phyloP scores from a whole-genome alignment of 2,888 invertebrate species.

The Leptinotarsa tumamoca region DNA sequence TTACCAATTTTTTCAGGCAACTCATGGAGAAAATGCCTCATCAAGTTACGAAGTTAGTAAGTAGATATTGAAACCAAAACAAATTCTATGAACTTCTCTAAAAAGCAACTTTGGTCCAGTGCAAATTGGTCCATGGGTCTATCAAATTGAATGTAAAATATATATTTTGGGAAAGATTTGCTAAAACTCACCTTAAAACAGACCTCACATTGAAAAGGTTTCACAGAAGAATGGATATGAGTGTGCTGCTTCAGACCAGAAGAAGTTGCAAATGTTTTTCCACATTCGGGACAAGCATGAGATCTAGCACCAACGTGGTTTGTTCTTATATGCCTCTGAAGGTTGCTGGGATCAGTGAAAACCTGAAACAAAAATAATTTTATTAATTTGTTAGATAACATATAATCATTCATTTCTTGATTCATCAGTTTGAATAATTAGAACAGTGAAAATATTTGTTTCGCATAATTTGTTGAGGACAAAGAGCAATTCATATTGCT shows the following conservation, averaged over 20 bases:
- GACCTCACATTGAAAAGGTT: slow-evolving; percentile 96
- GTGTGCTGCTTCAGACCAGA: slow-evolving; percentile 99
- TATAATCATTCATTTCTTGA: too few species aligned
- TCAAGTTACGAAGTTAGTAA: too few species aligned
- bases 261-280: slow-evolving; percentile 97
- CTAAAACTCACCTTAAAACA: slow-evolving; percentile 84
- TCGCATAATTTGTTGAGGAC: too few species aligned
- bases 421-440: too few species aligned
- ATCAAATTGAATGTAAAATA: not conserved
- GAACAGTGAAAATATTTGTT: too few species aligned
- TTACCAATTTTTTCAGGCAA: too few species aligned
- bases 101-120: too few species aligned
- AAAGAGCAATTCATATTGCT: too few species aligned
- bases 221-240: slow-evolving; percentile 98
- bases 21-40: too few species aligned
- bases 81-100: too few species aligned
- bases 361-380: slow-evolving; percentile 69
- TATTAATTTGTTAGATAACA: not conserved
- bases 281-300: slow-evolving; percentile 98
- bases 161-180: not conserved
- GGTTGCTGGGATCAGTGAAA: slow-evolving; percentile 96
- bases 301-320: slow-evolving; percentile 95
- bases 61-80: too few species aligned
- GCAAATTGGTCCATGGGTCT: too few species aligned
- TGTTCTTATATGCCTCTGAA: slow-evolving; percentile 95